Evolutionary conservation across 1,140 invertebrate species (phyloP).

Genomic region (Theocolax elegans): DNA sequence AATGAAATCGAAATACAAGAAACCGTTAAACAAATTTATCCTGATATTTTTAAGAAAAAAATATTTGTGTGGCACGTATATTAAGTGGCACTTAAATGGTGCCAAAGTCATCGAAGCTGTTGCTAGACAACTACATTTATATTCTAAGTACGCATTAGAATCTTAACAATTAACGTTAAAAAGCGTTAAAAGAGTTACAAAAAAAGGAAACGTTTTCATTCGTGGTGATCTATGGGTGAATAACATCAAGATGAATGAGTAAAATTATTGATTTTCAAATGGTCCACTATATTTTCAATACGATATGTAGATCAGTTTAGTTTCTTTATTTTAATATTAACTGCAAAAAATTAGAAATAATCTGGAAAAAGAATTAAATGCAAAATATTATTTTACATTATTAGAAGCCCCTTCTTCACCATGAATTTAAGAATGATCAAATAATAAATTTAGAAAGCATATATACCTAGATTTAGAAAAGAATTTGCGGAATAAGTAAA

Average conservation of each 20-base stretch:
- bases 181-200: background rate
- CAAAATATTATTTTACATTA: background rate
- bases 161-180: background rate
- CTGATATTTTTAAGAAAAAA: background rate
- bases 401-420: background rate
- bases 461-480: background rate
- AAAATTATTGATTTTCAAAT: conserved; percentile 18
- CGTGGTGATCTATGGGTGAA: conserved; percentile 17
- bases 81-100: conserved; percentile 9
- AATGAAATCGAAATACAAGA: background rate
- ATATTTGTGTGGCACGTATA: background rate
- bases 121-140: background rate
- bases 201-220: background rate
- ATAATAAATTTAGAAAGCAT: background rate
- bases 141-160: background rate
- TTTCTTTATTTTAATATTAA: conserved; percentile 1
- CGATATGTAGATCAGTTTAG: background rate
- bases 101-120: background rate
- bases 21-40: background rate
- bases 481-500: conserved; percentile 3
- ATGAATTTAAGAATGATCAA: background rate
- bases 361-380: background rate
- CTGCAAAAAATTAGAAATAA: background rate
- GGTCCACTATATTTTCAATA: background rate
- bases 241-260: conserved; percentile 3